Evolutionary conservation across 2,797 vertebrate genomes (phyloP).

Genomic region (Macropus fuliginosus): DNA sequence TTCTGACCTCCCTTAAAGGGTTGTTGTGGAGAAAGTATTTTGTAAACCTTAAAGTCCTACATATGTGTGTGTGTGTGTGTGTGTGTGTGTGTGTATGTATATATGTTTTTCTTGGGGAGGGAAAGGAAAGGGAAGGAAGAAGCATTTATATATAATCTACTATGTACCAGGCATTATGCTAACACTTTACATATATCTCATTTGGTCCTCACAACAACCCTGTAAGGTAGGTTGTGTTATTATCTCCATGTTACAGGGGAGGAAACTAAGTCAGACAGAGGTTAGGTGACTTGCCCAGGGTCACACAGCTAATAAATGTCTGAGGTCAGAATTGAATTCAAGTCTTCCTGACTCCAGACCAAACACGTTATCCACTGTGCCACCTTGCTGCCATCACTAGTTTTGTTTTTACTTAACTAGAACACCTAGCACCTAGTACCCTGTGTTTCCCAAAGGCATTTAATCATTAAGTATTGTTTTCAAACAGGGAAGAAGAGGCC

Average conservation of each 20-base stretch:
- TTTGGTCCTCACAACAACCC: neutral
- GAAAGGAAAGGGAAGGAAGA: too few species aligned
- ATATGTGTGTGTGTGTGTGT: too few species aligned
- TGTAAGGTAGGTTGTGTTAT: neutral
- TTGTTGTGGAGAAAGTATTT: neutral
- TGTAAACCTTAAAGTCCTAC: neutral
- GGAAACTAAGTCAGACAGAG: neutral
- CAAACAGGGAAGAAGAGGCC: constrained; percentile 93
- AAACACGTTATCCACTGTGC: neutral
- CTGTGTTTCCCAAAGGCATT: constrained; percentile 6
- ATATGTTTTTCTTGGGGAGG: too few species aligned
- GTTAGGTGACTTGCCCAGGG: neutral
- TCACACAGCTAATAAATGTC: neutral
- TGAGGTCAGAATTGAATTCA: neutral
- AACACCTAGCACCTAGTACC: neutral
- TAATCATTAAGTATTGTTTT: constrained; percentile 72
- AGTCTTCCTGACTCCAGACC: neutral
- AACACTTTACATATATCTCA: neutral
- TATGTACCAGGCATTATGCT: neutral
- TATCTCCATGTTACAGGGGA: neutral
- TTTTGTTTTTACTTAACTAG: neutral
- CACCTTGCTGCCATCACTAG: neutral
- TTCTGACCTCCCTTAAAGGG: neutral
- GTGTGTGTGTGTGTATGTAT: too few species aligned
- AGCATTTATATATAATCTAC: neutral